These are phyloP conservation scores for Neoarius graeffei DNA, from an alignment of 2,113 vertebrate genomes.

Conservation along the genomic window DNA sequence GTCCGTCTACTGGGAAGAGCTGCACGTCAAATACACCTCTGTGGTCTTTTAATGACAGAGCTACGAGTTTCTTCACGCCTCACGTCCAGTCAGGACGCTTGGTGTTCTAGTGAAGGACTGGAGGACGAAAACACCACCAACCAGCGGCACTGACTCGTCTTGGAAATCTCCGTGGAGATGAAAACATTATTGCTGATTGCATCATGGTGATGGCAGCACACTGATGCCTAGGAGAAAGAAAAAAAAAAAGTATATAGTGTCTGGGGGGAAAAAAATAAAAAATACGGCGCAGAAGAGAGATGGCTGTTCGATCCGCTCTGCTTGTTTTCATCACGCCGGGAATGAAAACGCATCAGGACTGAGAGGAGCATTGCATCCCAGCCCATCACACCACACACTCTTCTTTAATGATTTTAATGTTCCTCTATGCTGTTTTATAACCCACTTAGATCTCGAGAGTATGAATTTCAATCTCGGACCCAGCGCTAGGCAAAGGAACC, in stretches of 20 bases:
- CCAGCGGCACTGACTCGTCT: not conserved
- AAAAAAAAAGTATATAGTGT: not conserved
- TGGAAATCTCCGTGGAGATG: not conserved
- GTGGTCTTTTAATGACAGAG: no score
- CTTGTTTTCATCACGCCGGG: not conserved
- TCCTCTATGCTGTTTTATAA: not conserved
- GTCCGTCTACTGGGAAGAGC: no score
- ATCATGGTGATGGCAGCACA: not conserved
- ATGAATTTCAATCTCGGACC: not conserved
- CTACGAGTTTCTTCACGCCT: not conserved
- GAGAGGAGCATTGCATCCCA: not conserved
- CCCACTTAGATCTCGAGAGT: no score
- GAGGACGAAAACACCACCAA: not conserved
- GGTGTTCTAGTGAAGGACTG: not conserved
- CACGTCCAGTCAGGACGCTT: not conserved
- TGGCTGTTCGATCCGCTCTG: not conserved
- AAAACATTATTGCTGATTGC: slow-evolving; percentile 28
- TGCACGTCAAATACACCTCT: no score
- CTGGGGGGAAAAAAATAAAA: not conserved
- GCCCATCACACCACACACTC: not conserved
- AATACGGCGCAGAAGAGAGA: not conserved
- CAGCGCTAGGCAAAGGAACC: no score
- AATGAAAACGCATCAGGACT: not conserved
- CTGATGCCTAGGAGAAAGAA: not conserved
- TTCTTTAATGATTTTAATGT: not conserved